A percentile compares a stretch with the other conserved stretches of the same genome.
phyloP scores from a whole-genome alignment of 2,113 vertebrate species.

The Tyrannus savana region DNA sequence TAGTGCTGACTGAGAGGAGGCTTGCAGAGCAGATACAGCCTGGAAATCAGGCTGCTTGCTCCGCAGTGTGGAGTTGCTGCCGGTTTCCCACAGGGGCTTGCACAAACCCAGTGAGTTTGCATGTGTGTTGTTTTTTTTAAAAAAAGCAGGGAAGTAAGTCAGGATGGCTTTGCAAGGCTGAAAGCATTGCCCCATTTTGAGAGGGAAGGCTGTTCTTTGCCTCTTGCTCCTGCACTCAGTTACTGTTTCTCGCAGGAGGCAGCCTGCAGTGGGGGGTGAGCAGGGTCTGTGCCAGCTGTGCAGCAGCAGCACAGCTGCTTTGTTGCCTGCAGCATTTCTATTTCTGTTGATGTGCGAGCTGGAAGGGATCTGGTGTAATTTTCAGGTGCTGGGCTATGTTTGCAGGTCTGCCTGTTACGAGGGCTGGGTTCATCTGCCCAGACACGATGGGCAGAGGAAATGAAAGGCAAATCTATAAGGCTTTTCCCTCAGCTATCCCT shows the following conservation, averaged over 20 bases:
- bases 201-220: background rate
- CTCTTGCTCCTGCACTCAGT: background rate
- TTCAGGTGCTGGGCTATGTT: background rate
- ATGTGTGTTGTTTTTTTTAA: background rate
- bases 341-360: background rate
- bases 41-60: background rate
- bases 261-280: fast-evolving
- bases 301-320: background rate
- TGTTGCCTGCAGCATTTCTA: background rate
- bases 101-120: background rate
- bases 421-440: background rate
- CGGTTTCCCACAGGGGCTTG: background rate
- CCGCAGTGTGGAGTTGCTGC: background rate
- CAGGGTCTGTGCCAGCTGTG: background rate
- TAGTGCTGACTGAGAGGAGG: background rate
- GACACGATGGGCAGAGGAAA: background rate
- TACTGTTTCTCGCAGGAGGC: background rate
- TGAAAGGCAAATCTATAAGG: background rate
- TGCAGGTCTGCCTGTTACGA: background rate
- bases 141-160: background rate
- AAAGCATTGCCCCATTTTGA: background rate
- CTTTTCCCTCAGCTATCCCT: background rate
- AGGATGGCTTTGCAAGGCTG: fast-evolving
- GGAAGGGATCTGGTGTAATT: background rate
- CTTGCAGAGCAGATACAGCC: background rate